Base-by-base conservation (phyloP, 2,888 invertebrate species). In the Lacanobia oleracea region DNA sequence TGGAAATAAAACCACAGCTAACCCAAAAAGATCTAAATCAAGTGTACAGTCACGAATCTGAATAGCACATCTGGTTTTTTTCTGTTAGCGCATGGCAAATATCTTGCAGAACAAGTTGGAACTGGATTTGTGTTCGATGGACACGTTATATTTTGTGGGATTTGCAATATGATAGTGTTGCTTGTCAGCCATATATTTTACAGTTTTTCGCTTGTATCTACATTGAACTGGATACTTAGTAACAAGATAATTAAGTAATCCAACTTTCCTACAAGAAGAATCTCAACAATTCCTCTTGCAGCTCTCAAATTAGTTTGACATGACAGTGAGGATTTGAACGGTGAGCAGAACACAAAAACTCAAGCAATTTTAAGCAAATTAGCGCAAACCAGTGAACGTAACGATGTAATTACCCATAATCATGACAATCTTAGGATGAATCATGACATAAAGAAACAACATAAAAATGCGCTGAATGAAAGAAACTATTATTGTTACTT, bases 31-130 rank as follows among this genome's bases (percentile, higher is more conserved):
- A 60, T 43, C 5, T 10, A 18, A 67, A 43, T 10, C 21, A 53
- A 23, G 62, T 56, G 59, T 33, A 37, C 12, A 65, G 62, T 75
- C 76, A 79, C 81, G 76, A 80, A 79, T 77, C 50, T 65, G 37
- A 51, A 57, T 23, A 64, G 3, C n/a, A 50, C 16, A 64, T 67
- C 76, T 69, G 51, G 18, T 75, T 81, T 63, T 51, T 79, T 51
- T 48, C 27, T 65, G 33, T 40, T 14, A 23, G 16, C 45, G n/a
- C 33, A 56, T 23, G 9, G 27, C 64, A n/a, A 54, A 56, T 56
- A 79, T 18, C 10, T 56, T 33, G 10, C 7, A 43, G 33, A 60
- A 53, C 81, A 14, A 48, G 66, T 64, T 14, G 14, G 16, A 65
- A 77, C 82, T 67, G 77, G 81, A 67, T 67, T 65, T 21, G 0